Percentiles rank a stretch among this genome's conserved stretches.
Evolutionary conservation across 2,797 vertebrate species (phyloP).

Genomic region (Sciurus vulgaris): DNA sequence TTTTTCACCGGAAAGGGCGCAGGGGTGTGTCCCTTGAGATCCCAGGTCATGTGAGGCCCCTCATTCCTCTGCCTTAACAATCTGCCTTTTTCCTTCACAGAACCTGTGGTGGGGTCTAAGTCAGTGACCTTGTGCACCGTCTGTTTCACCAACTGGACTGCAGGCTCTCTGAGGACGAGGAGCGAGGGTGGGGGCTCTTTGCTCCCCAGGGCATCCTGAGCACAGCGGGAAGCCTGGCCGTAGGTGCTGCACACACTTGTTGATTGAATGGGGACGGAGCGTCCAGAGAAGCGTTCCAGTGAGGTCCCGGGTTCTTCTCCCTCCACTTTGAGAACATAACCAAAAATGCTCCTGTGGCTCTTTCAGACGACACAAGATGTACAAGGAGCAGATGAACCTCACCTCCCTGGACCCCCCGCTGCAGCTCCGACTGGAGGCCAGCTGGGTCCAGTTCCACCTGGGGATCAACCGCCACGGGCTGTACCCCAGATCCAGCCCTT

Average conservation of each 20-base stretch:
- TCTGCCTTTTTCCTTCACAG: background rate
- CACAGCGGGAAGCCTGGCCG: background rate
- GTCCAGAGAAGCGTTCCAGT: accelerated
- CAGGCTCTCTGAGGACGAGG: background rate
- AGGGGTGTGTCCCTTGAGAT: background rate
- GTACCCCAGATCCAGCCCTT: conserved; percentile 91
- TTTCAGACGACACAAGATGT: conserved; percentile 86
- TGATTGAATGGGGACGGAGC: background rate
- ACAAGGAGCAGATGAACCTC: conserved; percentile 84
- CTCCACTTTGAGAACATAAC: background rate
- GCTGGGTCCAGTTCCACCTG: conserved; percentile 96
- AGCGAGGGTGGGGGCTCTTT: background rate
- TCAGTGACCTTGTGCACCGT: too few relatives aligned
- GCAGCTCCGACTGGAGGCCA: conserved; percentile 89
- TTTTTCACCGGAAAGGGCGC: background rate
- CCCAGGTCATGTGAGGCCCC: background rate
- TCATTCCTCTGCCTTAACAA: background rate
- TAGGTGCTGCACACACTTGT: background rate
- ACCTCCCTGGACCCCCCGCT: conserved; percentile 69
- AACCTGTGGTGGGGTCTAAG: accelerated
- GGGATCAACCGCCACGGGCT: conserved; percentile 94
- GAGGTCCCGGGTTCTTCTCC: background rate
- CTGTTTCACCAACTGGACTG: background rate
- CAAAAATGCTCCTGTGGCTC: background rate
- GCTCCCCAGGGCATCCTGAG: background rate